A percentile compares a stretch with the other conserved stretches of the same genome.
phyloP scores from a whole-genome alignment of 2,797 vertebrate species.

The Ceryle rudis region DNA sequence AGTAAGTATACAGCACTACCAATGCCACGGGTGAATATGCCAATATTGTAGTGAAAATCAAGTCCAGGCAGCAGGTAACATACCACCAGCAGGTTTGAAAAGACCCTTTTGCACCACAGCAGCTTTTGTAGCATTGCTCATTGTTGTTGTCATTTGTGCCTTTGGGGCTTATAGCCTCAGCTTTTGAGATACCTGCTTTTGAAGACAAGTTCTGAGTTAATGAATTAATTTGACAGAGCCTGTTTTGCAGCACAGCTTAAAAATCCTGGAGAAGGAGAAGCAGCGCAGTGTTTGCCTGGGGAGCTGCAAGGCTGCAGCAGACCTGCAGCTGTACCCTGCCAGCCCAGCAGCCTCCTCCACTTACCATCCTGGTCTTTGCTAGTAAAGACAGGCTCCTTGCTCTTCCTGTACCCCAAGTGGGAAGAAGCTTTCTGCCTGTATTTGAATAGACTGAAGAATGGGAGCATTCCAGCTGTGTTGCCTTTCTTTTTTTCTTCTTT shows the following conservation, averaged over 20 bases:
- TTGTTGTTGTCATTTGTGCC: background rate
- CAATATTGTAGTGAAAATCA: background rate
- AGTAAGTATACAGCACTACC: background rate
- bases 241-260: background rate
- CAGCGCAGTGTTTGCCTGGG: background rate
- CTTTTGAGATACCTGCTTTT: background rate
- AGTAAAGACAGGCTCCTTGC: background rate
- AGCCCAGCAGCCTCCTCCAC: background rate
- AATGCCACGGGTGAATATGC: background rate
- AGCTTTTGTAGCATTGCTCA: background rate
- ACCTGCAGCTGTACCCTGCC: background rate
- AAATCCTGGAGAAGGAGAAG: background rate
- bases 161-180: accelerated
- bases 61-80: background rate
- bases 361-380: background rate
- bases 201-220: background rate
- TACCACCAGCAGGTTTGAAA: background rate
- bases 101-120: background rate
- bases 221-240: background rate
- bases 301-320: background rate
- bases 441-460: background rate
- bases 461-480: background rate
- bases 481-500: background rate
- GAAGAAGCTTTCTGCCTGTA: background rate
- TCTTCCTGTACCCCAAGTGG: background rate